Evolutionary conservation across 2,113 vertebrate species (phyloP).

Genomic region (Electrona antarctica): DNA sequence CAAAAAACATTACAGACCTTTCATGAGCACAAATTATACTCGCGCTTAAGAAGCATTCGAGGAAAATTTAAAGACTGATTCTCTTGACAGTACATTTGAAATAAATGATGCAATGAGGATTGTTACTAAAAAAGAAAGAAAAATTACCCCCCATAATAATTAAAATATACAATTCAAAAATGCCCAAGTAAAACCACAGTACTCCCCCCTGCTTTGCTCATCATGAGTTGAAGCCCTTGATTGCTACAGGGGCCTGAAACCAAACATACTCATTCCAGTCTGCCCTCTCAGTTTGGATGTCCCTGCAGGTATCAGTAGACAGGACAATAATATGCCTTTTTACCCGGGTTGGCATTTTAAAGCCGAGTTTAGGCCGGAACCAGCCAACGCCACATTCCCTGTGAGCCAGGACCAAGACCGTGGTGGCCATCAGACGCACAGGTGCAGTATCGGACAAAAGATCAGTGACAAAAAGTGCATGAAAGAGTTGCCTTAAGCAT

Average conservation of each 20-base stretch:
- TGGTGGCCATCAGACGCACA: conserved; percentile 82
- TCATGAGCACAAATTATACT: not conserved
- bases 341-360: conserved; percentile 84
- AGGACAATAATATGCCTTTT: conserved; percentile 84
- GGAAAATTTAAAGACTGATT: too few relatives aligned
- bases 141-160: conserved; percentile 32
- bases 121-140: not conserved
- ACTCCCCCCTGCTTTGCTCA: not conserved
- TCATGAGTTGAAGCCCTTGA: conserved; percentile 88
- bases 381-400: conserved; percentile 88
- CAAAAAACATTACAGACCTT: conserved; percentile 1
- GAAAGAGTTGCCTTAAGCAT: conserved; percentile 90
- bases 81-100: too few relatives aligned
- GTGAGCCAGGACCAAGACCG: conserved; percentile 87
- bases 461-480: conserved; percentile 89
- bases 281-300: conserved; percentile 6
- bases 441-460: conserved; percentile 87
- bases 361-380: conserved; percentile 93
- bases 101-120: too few relatives aligned
- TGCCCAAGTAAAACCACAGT: conserved; percentile 25
- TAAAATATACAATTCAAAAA: conserved; percentile 45
- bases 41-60: too few relatives aligned
- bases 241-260: conserved; percentile 91
- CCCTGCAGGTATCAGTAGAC: conserved; percentile 72
- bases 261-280: conserved; percentile 88